Base-by-base conservation (phyloP, 1,140 invertebrate species). In the Cotesia glomerata region DNA sequence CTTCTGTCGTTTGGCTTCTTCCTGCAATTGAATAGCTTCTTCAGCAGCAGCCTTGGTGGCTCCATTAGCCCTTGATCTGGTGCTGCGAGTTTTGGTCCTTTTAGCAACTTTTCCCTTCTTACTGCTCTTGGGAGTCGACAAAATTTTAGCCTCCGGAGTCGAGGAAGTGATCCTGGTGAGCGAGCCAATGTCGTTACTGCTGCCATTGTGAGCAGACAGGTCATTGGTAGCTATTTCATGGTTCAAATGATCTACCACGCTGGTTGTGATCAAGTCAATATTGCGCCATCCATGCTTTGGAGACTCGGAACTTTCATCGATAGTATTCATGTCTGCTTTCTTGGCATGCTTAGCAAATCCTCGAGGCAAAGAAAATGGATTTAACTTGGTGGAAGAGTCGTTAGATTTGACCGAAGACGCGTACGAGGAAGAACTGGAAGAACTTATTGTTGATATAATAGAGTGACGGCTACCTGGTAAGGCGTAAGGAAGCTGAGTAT, bases 231-330 rank as follows among this genome's bases (percentile, higher is more conserved):
- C 32, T 26, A 85, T 26, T 66, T 85, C 84, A 4, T 49, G 13
- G 63, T 80, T 81, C 0, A 73, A 63, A 54, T 72, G 80, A 52
- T 80, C 79, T 5, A 85, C 39, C 3, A 86, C 45, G 1, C 70
- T 72, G 0, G 75, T 73, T 3, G 78, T 76, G 0, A 87, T 51
- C 3, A 84, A 54, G 4, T 73, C 77, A 32, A 67, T 64, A 59
- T 87, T 86, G 59, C 83, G 84, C 84, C 85, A 87, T 5, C 85
- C 85, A 39, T 80, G 82, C 1, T 26, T 71, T 0, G 77, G 4
- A 8, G 71, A 73, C 18, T 85, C 80, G 0, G 72, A 72, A 1
- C 52, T n/a, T n/a, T 82, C 82, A 2, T 79, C 70, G 3, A 52
- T 4, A 1, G 1, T 14, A 56, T 77, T 75, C 11, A 71, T 74